Evolutionary conservation across 2,797 vertebrate genomes (phyloP), one percentile per base, ranked within the genome.

Genomic region (Psittacula derbiana): DNA sequence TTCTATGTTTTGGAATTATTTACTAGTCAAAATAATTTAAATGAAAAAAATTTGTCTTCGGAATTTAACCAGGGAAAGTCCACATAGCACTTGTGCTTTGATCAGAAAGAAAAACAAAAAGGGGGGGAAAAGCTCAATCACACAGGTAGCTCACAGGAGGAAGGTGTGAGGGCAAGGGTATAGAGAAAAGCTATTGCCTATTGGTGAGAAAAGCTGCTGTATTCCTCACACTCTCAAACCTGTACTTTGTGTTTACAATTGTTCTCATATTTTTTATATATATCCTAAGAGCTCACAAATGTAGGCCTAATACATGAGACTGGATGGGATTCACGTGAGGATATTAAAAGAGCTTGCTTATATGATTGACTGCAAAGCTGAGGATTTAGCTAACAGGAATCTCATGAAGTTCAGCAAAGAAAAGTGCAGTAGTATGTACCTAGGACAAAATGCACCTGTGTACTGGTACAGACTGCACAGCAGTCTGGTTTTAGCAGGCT

Each of bases 121-220:
- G 31, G 6, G 0, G 3, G 8, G 38, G 33, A 18, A 44, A 25
- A 47, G 11, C 0, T 5, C 3, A 25, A 47, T 30, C 4, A 13
- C 31, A 28, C 21, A 40, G 60, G 67, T 89, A 80, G 36, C 23
- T 66, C 67, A 60, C n/a, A 80, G 55, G 36, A 92, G 36, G 31
- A 91, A 70, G 71, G 75, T 64, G 20, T 50, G 40, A 88, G 8
- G 14, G 44, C 23, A 64, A 87, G 25, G 33, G 73, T 70, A 65
- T 12, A 79, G 12, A 18, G 23, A 70, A 96, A 87, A 91, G n/a
- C 23, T 78, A 73, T 74, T 74, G 57, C 38, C 47, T 92, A 33
- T 16, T 94, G 74, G 85, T 89, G 64, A 91, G 84, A 87, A 96
- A 86, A 80, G 57, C 71, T 92, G 84, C 36, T 6, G 6, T 57